A percentile compares a stretch with the other conserved stretches of the same genome.
Conservation (phyloP, 2,888 invertebrate genomes). For the Cepaea hortensis region DNA sequence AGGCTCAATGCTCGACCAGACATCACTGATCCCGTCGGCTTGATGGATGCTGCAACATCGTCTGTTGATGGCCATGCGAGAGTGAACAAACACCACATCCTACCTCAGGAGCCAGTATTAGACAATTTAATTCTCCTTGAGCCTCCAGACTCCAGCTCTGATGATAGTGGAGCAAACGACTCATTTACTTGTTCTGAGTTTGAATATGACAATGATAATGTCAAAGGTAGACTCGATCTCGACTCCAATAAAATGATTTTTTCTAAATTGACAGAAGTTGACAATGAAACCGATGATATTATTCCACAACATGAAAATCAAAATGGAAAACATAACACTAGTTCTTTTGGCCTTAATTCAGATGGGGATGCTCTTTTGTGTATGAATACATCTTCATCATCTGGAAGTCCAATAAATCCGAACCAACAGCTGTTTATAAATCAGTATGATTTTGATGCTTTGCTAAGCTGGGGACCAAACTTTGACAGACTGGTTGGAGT, state of each 20-base stretch:
- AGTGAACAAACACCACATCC: conserved; percentile 28
- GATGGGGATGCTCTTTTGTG: conserved; percentile 91
- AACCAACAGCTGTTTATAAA: conserved; percentile 70
- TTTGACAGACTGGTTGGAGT: conserved; percentile 96
- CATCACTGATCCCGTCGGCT: conserved; percentile 89
- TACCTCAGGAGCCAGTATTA: conserved; percentile 57
- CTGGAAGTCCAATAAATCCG: conserved; percentile 49
- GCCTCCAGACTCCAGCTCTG: conserved; percentile 79
- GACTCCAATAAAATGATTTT: conserved; percentile 80
- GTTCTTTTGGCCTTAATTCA: conserved; percentile 92
- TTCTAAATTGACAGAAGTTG: conserved; percentile 77
- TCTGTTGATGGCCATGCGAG: conserved; percentile 75
- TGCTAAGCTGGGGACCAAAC: conserved; percentile 96
- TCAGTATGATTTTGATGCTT: conserved; percentile 93
- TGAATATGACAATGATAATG: conserved; percentile 88
- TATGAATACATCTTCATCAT: conserved; percentile 83
- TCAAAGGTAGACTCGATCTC: conserved; percentile 63
- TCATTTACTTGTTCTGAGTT: conserved; percentile 98
- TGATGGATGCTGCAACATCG: conserved; percentile 94
- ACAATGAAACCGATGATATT: conserved; percentile 69
- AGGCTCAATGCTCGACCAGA: conserved; percentile 91
- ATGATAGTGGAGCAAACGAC: conserved; percentile 93
- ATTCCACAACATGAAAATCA: conserved; percentile 44
- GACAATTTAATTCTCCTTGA: conserved; percentile 74
- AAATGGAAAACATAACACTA: conserved; percentile 50